Percentiles rank a stretch among this genome's conserved stretches.
Evolutionary conservation across 2,113 vertebrate genomes (phyloP).

Genomic region (Boulengerochromis microlepis): DNA sequence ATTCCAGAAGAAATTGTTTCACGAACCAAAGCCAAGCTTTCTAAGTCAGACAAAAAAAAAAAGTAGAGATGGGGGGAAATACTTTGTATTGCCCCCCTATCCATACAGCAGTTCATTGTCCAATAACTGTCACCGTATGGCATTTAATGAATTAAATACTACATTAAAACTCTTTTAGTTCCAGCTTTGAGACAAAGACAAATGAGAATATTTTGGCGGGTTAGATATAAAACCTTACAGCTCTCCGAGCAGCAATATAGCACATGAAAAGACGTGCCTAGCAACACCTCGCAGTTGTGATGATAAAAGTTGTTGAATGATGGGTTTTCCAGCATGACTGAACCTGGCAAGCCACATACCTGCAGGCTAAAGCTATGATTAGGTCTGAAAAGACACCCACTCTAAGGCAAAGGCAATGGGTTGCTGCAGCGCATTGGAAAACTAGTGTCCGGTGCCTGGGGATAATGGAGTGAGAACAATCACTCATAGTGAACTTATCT

Average conservation of each 20-base stretch:
- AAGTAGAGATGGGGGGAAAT: not conserved
- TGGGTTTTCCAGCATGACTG: constrained; percentile 46
- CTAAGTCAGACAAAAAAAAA: not conserved
- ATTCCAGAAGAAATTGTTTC: constrained; percentile 16
- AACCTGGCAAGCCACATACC: constrained; percentile 60
- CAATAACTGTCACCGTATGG: constrained; percentile 16
- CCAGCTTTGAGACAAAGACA: not conserved
- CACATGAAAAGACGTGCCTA: constrained; percentile 44
- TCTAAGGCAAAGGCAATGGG: not conserved
- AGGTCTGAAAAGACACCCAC: constrained; percentile 34
- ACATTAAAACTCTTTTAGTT: not conserved
- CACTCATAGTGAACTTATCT: not conserved
- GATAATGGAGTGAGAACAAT: not conserved
- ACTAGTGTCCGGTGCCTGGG: not conserved
- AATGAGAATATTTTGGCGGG: not conserved
- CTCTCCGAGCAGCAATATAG: not conserved
- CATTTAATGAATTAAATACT: constrained; percentile 22
- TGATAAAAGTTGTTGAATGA: constrained; percentile 41
- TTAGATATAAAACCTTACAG: not conserved
- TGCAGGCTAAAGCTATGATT: constrained; percentile 52
- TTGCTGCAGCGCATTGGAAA: not conserved
- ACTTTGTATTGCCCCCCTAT: not conserved
- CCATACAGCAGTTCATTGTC: not conserved
- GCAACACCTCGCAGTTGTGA: constrained; percentile 14
- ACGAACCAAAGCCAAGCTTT: not conserved